These are phyloP conservation scores for Heterotis niloticus DNA, from an alignment of 2,113 vertebrate genomes.

Conservation along the genomic window DNA sequence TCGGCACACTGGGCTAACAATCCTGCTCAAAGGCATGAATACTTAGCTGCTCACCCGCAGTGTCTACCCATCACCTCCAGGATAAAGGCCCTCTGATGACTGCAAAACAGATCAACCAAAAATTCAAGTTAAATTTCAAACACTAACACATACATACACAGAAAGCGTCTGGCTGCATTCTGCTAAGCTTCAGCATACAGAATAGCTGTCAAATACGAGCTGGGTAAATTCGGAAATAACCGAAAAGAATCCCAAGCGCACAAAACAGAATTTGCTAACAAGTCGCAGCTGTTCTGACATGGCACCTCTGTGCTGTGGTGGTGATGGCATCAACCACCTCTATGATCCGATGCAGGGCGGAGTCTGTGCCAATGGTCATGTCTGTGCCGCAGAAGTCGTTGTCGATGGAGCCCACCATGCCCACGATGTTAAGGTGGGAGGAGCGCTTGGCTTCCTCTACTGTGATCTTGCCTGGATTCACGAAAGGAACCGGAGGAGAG, in stretches of 20 bases:
- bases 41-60: conserved; percentile 74
- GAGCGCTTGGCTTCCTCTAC: conserved; percentile 67
- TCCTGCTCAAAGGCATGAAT: background rate
- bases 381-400: conserved; percentile 97
- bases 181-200: background rate
- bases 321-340: conserved; percentile 93
- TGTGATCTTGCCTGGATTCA: conserved; percentile 72
- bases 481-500: background rate
- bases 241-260: background rate
- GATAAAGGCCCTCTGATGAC: conserved; percentile 93
- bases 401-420: conserved; percentile 94
- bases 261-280: background rate
- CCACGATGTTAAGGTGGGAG: conserved; percentile 87
- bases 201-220: background rate
- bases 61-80: conserved; percentile 95
- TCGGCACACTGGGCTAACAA: background rate
- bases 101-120: conserved; percentile 45
- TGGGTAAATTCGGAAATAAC: too few relatives aligned
- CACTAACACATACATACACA: background rate
- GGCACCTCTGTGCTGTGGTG: conserved; percentile 89
- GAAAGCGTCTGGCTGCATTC: background rate
- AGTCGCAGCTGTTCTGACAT: background rate
- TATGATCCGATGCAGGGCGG: conserved; percentile 91
- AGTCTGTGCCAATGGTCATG: conserved; percentile 96
- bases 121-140: background rate